phyloP scores from a whole-genome alignment of 2,888 invertebrate genomes.

The Eilema sororculum region DNA sequence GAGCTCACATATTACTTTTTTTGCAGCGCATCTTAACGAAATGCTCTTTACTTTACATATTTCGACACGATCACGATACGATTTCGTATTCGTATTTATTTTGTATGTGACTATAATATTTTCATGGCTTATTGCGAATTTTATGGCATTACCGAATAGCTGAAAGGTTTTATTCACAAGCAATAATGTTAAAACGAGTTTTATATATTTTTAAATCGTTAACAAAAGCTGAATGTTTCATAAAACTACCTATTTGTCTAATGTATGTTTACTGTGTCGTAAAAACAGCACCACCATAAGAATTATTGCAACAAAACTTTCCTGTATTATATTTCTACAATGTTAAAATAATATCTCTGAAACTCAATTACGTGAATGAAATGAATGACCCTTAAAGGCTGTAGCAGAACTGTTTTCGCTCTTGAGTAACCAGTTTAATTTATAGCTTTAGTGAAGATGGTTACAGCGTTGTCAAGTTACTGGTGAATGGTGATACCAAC shows the following conservation, averaged over 20 bases:
- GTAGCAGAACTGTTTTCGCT: too few relatives aligned
- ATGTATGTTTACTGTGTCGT: background rate
- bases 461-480: too few relatives aligned
- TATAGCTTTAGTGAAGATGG: too few relatives aligned
- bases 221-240: background rate
- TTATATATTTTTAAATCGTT: background rate
- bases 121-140: conserved; percentile 23
- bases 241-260: background rate
- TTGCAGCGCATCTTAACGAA: conserved; percentile 67
- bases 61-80: conserved; percentile 65
- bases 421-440: too few relatives aligned
- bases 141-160: conserved; percentile 26
- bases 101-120: conserved; percentile 15
- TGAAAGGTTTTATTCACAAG: conserved; percentile 24
- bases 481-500: too few relatives aligned
- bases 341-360: too few relatives aligned
- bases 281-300: background rate
- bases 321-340: too few relatives aligned
- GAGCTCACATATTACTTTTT: conserved; percentile 61
- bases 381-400: too few relatives aligned
- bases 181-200: background rate
- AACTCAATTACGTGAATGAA: too few relatives aligned
- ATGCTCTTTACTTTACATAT: conserved; percentile 56
- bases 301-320: background rate
- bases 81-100: conserved; percentile 39